Evolutionary conservation across 2,888 invertebrate genomes (phyloP), one percentile per base, ranked within the genome.

Genomic region (Agrotis segetum): DNA sequence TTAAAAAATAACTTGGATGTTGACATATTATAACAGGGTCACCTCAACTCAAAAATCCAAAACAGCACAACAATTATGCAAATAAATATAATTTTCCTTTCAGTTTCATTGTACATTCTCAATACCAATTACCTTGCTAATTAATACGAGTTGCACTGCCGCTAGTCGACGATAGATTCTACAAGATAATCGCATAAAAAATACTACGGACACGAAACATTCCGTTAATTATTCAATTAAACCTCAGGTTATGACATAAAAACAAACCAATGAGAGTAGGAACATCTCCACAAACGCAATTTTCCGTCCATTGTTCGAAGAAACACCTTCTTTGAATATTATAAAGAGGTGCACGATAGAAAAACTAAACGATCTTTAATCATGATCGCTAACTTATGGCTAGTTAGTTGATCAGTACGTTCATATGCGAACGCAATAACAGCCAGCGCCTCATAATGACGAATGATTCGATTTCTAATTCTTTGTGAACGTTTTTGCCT

Each of bases 221-320:
- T 87, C 88, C 85, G 82, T 70, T 85, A 86, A 88, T 89, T 88
- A 86, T 81, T 83, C 86, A 85, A 87, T 90, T 85, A 87, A 74
- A 74, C 29, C 69, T 80, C 76, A 81, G 71, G 83, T 87, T 87
- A 85, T 76, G 81, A 79, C 76, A 83, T 79, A 83, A 82, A 86
- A 86, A 85, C 62, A 60, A 72, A 67, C 73, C 56, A 76, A 74
- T 67, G 75, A 74, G 80, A 74, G 69, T 81, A 81, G 63, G 71
- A 80, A 74, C 76, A 55, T 63, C 67, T 71, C 47, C 46, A 56
- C 73, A 63, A 46, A 71, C 34, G 64, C 29, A 69, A 81, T 88
- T 88, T 87, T 88, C 87, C 87, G 81, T 71, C 85, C 69, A 88
- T 89, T 88, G 87, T 90, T 86, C 72, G 55, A 55, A 60, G 34